phyloP scores from a whole-genome alignment of 2,797 vertebrate species.

The Crocidura indochinensis region DNA sequence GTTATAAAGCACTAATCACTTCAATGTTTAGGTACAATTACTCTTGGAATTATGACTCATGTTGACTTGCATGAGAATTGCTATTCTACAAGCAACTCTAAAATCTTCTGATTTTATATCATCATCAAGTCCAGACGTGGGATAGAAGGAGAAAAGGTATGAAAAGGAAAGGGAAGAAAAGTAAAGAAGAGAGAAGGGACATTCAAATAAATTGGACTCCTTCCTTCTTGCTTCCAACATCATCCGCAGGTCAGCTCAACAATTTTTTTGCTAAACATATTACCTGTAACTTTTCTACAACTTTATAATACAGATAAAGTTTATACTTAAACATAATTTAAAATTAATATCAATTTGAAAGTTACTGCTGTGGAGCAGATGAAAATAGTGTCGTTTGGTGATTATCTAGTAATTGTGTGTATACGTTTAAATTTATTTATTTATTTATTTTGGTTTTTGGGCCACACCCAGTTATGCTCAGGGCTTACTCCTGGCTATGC shows the following conservation, averaged over 20 bases:
- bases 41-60: background rate
- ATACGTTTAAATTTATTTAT: background rate
- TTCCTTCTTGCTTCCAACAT: background rate
- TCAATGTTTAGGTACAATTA: background rate
- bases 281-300: too few species aligned
- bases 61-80: background rate
- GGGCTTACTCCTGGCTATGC: too few species aligned
- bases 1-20: background rate
- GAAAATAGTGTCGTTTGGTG: constrained; percentile 22
- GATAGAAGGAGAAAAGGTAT: background rate
- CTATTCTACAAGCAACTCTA: background rate
- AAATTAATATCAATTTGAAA: constrained; percentile 54
- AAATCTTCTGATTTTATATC: background rate
- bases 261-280: background rate
- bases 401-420: background rate
- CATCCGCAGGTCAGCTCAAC: background rate
- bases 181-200: background rate
- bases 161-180: background rate
- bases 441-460: too few species aligned
- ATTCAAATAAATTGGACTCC: background rate
- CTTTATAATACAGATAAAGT: background rate
- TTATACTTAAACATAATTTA: constrained; percentile 50
- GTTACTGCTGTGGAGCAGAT: constrained; percentile 31
- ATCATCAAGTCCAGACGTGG: background rate
- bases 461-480: too few species aligned